phyloP scores from a whole-genome alignment of 2,113 vertebrate genomes.

The Helogale parvula region DNA sequence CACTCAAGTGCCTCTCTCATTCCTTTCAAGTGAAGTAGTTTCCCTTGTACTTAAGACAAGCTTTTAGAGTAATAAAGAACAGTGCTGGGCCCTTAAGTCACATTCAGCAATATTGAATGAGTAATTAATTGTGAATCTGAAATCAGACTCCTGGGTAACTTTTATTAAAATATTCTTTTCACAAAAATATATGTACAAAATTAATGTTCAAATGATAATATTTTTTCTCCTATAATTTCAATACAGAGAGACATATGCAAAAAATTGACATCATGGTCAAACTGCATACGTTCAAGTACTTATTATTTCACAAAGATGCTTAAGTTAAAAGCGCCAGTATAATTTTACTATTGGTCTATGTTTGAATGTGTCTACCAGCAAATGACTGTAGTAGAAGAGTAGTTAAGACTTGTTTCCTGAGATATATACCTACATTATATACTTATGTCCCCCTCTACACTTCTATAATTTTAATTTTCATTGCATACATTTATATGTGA shows the following conservation, averaged over 20 bases:
- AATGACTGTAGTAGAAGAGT: not conserved
- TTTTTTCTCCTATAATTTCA: not conserved
- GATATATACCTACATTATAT: not conserved
- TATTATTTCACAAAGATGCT: not conserved
- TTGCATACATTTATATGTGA: not conserved
- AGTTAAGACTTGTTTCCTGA: not conserved
- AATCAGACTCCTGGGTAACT: not conserved
- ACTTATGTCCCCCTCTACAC: not conserved
- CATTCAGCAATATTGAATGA: not conserved
- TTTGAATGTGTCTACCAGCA: not conserved
- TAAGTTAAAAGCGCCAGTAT: not conserved
- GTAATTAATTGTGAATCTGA: not conserved
- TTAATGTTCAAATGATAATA: not conserved
- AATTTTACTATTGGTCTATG: not conserved
- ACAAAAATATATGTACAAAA: not conserved
- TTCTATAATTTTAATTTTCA: not conserved
- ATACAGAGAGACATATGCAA: not conserved
- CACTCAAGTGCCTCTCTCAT: not conserved
- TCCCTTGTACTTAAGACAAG: not conserved
- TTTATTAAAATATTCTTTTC: not conserved
- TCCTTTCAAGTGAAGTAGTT: not conserved
- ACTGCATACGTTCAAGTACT: not conserved
- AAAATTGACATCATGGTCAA: not conserved
- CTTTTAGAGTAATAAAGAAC: not conserved
- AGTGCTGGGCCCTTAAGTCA: not conserved